These are phyloP conservation scores for Chydorus sphaericus DNA, from an alignment of 2,888 invertebrate genomes.

Conservation along the genomic window DNA sequence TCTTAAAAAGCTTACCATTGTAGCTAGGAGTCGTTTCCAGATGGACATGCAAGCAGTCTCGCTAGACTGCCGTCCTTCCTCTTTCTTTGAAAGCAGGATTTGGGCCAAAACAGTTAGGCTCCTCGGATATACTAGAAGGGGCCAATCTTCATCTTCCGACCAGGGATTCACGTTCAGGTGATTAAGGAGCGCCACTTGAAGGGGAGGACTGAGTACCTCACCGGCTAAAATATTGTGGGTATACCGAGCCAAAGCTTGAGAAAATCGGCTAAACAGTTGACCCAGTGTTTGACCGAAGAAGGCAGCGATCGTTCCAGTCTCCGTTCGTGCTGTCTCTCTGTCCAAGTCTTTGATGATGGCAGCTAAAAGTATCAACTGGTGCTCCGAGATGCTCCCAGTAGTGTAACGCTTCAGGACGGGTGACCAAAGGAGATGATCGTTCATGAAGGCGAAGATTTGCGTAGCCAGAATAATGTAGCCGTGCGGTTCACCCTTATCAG, in stretches of 20 bases:
- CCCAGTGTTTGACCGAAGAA: conserved; percentile 59
- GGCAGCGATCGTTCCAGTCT: conserved; percentile 56
- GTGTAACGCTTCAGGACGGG: not conserved
- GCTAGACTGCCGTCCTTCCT: conserved; percentile 64
- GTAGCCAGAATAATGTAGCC: conserved; percentile 74
- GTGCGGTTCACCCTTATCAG: conserved; percentile 62
- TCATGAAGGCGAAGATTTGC: conserved; percentile 71
- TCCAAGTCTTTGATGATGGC: conserved; percentile 74
- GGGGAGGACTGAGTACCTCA: conserved; percentile 38
- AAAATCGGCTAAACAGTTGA: conserved; percentile 55
- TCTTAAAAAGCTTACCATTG: no score
- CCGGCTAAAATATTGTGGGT: conserved; percentile 64
- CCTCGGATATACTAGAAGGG: conserved; percentile 59
- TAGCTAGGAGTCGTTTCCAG: conserved; percentile 80
- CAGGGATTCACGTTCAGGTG: conserved; percentile 61
- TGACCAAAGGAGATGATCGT: conserved; percentile 51
- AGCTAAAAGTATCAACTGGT: conserved; percentile 75
- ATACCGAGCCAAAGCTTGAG: conserved; percentile 60
- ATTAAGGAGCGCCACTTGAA: conserved; percentile 54
- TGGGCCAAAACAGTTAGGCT: conserved; percentile 70
- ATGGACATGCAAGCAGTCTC: conserved; percentile 80
- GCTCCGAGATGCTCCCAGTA: conserved; percentile 48
- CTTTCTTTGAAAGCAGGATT: conserved; percentile 29
- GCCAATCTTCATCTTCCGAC: conserved; percentile 43
- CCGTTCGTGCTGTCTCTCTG: conserved; percentile 69